Base-by-base conservation (phyloP, 2,797 vertebrate genomes). In the Thalassophryne amazonica region DNA sequence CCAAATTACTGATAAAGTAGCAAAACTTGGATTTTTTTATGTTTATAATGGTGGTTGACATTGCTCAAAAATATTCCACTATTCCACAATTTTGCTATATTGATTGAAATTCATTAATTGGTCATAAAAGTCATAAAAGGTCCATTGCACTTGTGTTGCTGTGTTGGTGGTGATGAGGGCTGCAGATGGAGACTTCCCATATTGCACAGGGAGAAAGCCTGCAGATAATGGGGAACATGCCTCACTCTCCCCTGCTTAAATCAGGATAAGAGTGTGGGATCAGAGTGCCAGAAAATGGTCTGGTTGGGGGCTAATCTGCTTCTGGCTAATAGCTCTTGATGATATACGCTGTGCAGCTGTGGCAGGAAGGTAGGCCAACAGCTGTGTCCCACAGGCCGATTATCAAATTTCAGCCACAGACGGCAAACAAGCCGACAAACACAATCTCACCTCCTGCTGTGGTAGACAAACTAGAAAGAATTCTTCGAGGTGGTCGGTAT, bases 331-430 rank as follows among this genome's bases (percentile, higher is more conserved):
- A 75, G 79, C 71, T 78, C 76, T 79, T 76, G 80, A 80, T 88
- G 82, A 88, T 86, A 77, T 86, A 84, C 67, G 73, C 64, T 13
- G 82, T 76, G 78, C 83, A 88, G 85, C 85, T 89, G 86, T 66
- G 81, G 79, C 63, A 74, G 78, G 73, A 80, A 73, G 85, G 81
- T 80, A 74, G 73, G 82, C 65, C 83, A 76, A 79, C 87, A 89
- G 84, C 87, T 89, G 87, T 62, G 84, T 62, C 71, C 69, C 65
- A 30, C 56, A 54, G 70, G 55, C 58, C 42, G 61, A 84, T 86
- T 73, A 85, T 85, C 81, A 73, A 80, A 83, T 85, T 85, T 80
- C 80, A 75, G 57, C 55, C 53, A 42, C 68, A 73, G 69, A 76
- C 31, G 7, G 61, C 68, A 63, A 83, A 82, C 56, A 69, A 72